phyloP scores from a whole-genome alignment of 2,113 vertebrate species.

The Noctilio leporinus region DNA sequence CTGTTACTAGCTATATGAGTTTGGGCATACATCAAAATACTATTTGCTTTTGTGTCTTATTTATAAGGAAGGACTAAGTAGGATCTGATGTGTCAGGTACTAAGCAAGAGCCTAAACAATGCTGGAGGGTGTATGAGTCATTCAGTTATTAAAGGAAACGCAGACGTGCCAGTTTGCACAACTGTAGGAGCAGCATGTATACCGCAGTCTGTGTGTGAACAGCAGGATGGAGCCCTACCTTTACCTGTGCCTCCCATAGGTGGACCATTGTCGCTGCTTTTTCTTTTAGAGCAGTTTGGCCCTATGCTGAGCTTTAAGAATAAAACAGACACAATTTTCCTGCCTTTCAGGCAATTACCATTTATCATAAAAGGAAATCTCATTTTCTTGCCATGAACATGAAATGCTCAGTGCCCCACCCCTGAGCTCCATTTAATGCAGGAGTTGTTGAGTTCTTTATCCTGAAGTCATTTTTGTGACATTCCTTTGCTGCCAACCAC shows the following conservation, averaged over 20 bases:
- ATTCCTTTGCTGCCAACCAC: slow-evolving; percentile 18
- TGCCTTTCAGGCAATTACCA: background rate
- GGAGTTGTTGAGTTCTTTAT: slow-evolving; percentile 31
- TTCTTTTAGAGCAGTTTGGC: background rate
- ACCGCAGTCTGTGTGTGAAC: background rate
- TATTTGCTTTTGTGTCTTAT: background rate
- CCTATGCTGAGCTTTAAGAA: background rate
- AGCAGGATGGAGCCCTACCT: background rate
- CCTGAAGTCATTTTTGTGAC: background rate
- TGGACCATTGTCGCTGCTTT: background rate
- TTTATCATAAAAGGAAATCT: background rate
- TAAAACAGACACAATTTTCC: background rate
- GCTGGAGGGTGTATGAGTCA: background rate
- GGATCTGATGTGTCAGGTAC: background rate
- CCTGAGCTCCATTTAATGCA: background rate
- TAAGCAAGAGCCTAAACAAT: background rate
- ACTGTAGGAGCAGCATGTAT: background rate
- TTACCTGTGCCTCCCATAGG: background rate
- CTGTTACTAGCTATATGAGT: background rate
- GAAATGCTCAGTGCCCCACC: background rate
- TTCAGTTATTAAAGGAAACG: background rate
- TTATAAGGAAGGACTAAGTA: background rate
- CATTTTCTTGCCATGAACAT: background rate
- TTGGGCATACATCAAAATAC: background rate
- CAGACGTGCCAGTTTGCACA: background rate